Percentiles rank a stretch among this genome's conserved stretches.
Evolutionary conservation across 2,888 invertebrate species (phyloP).

Genomic region (Bugulina stolonifera): DNA sequence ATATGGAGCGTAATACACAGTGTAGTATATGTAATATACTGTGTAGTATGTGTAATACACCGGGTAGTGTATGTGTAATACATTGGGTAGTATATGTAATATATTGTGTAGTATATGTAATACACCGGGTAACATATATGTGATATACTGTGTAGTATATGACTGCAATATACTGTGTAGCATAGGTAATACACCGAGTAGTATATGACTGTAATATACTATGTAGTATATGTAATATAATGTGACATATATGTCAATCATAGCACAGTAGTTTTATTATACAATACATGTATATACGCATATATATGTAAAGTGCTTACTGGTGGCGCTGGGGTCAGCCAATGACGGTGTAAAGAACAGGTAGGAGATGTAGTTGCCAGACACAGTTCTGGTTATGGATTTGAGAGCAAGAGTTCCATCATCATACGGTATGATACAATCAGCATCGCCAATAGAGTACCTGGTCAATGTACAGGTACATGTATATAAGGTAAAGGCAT

Average conservation of each 20-base stretch:
- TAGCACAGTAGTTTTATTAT: no score
- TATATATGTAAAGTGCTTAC: no score
- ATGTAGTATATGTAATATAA: not conserved
- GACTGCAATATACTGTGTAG: not conserved
- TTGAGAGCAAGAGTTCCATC: not conserved
- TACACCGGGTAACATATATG: not conserved
- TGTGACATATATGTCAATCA: not conserved
- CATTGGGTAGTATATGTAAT: not conserved
- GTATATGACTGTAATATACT: not conserved
- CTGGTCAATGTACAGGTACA: no score
- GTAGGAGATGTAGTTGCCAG: not conserved
- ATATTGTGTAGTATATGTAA: not conserved
- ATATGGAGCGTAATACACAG: no score
- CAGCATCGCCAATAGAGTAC: no score
- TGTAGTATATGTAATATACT: not conserved
- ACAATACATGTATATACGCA: no score
- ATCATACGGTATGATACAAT: not conserved
- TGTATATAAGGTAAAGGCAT: no score
- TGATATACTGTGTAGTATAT: not conserved
- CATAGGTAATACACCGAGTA: not conserved
- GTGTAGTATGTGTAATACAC: not conserved
- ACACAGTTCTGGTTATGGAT: not conserved
- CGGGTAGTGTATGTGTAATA: not conserved
- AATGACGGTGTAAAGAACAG: not conserved
- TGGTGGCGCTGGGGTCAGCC: not conserved